phyloP scores from a whole-genome alignment of 2,888 invertebrate species.

The Druceiella hillmani region DNA sequence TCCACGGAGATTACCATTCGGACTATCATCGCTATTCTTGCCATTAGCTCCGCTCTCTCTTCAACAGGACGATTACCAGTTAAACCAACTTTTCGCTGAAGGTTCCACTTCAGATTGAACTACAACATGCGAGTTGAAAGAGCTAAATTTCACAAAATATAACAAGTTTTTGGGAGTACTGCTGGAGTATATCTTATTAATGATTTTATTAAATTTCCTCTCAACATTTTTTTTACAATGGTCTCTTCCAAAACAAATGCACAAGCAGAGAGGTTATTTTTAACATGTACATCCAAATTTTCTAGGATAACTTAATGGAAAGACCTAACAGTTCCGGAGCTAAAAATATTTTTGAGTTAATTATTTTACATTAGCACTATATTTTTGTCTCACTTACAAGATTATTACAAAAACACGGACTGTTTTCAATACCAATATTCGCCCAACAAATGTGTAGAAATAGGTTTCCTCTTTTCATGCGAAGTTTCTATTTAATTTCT shows the following conservation, averaged over 20 bases:
- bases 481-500: too few species aligned
- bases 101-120: constrained; percentile 1
- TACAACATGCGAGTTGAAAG: constrained; percentile 1
- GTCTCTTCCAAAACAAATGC: not conserved
- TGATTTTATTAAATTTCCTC: not conserved
- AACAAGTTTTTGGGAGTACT: not conserved
- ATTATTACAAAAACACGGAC: too few species aligned
- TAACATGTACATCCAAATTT: too few species aligned
- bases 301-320: too few species aligned
- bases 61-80: not conserved
- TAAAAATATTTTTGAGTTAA: too few species aligned
- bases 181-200: constrained; percentile 1
- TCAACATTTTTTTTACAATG: not conserved
- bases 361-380: too few species aligned
- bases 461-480: too few species aligned
- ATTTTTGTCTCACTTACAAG: too few species aligned
- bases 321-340: too few species aligned
- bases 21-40: constrained; percentile 1
- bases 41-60: constrained; percentile 1
- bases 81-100: not conserved
- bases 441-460: too few species aligned
- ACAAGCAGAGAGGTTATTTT: too few species aligned
- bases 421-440: too few species aligned
- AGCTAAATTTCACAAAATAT: constrained; percentile 1
- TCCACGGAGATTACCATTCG: constrained; percentile 1